Evolutionary conservation across 2,113 vertebrate genomes (phyloP), one percentile per base, ranked within the genome.

Genomic region (Phrynocephalus versicolor): DNA sequence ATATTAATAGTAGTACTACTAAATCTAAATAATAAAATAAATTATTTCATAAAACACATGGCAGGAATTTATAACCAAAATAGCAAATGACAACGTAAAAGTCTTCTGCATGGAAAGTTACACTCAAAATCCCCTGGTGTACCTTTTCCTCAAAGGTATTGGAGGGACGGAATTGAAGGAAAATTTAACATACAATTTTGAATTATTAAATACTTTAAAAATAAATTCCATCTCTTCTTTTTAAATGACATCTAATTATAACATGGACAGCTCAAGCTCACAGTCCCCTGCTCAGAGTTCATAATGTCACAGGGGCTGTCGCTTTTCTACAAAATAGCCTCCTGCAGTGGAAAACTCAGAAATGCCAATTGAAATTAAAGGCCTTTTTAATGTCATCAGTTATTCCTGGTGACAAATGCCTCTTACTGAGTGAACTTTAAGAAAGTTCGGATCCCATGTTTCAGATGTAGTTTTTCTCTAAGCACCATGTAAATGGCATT

Each of bases 401-500:
- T 79, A 39, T 87, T 39, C 88, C 62, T 82, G 12, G 78, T 77
- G 76, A 86, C 3, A 84, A 88, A 85, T 45, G 3, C 57, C 88
- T 86, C 60, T 62, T 82, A 79, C 83, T 25, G 1, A n/a, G 39
- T 89, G 82, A 93, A 85, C 35, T 81, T 88, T 86, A 35, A 62
- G 81, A 84, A 86, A 82, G 8, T 41, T 83, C 79, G 25, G n/a
- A 79, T n/a, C 82, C 85, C 10, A 16, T 35, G 6, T 87, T 81
- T 84, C 45, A 13, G 77, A 37, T 86, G 12, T 21, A 73, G 41
- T 72, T 92, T 89, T 82, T 81, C 73, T 89, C 81, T 70, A 78
- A 91, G 51, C 27, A 62, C 27, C 73, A 58, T 58, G 16, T 57
- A 91, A 92, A 91, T 87, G 35, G 67, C 73, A 84, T n/a, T 91